Base-by-base conservation (phyloP, 2,113 vertebrate genomes). In the Tragelaphus strepsiceros region DNA sequence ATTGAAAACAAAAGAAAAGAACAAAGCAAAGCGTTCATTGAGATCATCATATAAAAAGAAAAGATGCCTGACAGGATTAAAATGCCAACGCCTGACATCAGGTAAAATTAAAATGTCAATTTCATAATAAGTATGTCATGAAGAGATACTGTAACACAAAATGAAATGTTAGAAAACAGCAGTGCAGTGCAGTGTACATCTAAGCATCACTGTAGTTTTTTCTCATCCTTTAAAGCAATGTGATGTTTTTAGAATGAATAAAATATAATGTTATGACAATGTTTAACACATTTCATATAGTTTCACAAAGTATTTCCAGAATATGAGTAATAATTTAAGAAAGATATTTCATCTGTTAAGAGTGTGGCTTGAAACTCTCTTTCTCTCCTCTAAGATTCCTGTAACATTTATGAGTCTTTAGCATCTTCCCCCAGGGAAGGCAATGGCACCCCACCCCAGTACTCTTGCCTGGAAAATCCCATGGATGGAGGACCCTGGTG, bases 1-100 rank as follows among this genome's bases (percentile, higher is more conserved):
- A 95, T 39, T 94, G 39, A 89, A 97, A 96, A 94, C 91, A 91
- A 32, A 62, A 92, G 54, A 92, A 84, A 71, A 90, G 49, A 96
- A 83, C 56, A 96, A 91, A 97, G 46, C 30, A 89, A n/a, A 91
- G 21, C 49, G 24, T 94, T 95, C 51, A 85, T 6, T 83, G 90
- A 95, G 35, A 64, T 95, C 30, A 90, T 94, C 90, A 81, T 39
- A 84, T 85, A 77, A 88, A 97, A 94, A 61, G 56, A 74, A 88
- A 96, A 91, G 80, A 89, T 90, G 80, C 39, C 77, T 94, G 74
- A 58, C 39, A 77, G 54, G 94, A 96, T 88, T 90, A 90, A 95
- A 91, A 89, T 64, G 53, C 28, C 32, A 90, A 16, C n/a, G 77
- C 77, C 77, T 92, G 80, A 59, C 81, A 91, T 86, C 54, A 77